Conservation (phyloP, 64 coral and sea anemone genomes). For the Catalaphyllia jardinei region DNA sequence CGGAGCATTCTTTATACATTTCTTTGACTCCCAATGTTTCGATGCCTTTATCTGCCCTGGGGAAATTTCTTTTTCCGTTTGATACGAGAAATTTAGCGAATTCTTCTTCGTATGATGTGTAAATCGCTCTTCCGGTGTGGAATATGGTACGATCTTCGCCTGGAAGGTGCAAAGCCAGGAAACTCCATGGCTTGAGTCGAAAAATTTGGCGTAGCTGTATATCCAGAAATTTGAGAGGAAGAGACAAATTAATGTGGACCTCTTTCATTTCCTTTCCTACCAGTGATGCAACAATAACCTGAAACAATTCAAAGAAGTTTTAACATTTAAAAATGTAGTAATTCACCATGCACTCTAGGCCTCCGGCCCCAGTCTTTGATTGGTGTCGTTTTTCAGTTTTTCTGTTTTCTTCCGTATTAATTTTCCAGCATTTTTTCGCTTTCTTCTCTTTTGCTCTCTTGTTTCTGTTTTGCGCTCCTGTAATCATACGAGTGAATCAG, state of each 20-base stretch:
- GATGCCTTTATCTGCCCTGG: constrained; percentile 8
- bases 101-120: constrained; percentile 42
- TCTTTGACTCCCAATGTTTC: constrained; percentile 14
- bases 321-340: background rate
- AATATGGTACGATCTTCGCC: constrained; percentile 19
- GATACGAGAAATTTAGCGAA: constrained; percentile 38
- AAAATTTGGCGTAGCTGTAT: constrained; percentile 33
- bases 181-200: constrained; percentile 38
- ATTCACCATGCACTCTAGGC: background rate
- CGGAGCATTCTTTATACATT: constrained; percentile 41
- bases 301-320: background rate
- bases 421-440: too few species aligned
- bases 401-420: too few species aligned
- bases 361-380: background rate
- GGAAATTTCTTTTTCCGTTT: constrained; percentile 59
- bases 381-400: too few species aligned
- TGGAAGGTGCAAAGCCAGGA: constrained; percentile 28
- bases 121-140: constrained; percentile 24
- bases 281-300: constrained; percentile 46
- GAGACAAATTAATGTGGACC: constrained; percentile 5
- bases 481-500: too few species aligned
- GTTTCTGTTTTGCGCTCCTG: too few species aligned
- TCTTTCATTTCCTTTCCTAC: constrained; percentile 42
- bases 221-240: constrained; percentile 26
- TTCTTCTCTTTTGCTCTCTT: background rate